Evolutionary conservation across 2,888 invertebrate species (phyloP).

Genomic region (Agonopterix subpropinquella): DNA sequence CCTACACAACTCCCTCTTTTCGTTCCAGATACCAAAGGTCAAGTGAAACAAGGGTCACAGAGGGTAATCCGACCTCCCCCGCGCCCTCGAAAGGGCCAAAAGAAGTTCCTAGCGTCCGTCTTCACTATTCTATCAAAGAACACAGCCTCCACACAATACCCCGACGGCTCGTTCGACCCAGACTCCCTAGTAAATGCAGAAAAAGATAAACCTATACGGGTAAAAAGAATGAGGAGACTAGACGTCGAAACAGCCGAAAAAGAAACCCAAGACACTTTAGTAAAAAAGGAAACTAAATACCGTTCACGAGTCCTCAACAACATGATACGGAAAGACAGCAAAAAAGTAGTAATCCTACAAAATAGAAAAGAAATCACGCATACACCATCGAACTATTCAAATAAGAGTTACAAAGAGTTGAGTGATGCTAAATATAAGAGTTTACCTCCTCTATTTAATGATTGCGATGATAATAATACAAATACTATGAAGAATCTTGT

Average conservation of each 20-base stretch:
- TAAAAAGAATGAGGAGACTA: background rate
- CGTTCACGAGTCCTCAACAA: background rate
- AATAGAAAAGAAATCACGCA: slow-evolving; percentile 30
- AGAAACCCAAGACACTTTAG: background rate
- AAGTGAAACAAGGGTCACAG: too few relatives aligned
- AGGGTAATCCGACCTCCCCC: slow-evolving; percentile 14
- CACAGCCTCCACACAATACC: slow-evolving; percentile 38
- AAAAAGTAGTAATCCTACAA: slow-evolving; percentile 28
- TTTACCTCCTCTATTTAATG: background rate
- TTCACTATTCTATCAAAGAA: slow-evolving; percentile 40
- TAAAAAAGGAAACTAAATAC: background rate
- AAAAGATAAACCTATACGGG: background rate
- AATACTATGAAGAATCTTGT: background rate
- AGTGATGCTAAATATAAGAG: background rate
- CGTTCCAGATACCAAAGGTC: too few relatives aligned
- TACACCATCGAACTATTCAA: slow-evolving; percentile 36
- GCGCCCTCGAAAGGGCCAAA: slow-evolving; percentile 23
- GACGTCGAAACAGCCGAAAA: background rate
- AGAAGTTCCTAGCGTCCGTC: slow-evolving; percentile 37
- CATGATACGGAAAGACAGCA: background rate
- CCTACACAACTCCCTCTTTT: too few relatives aligned
- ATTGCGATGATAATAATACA: background rate
- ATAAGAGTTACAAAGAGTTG: slow-evolving; percentile 12
- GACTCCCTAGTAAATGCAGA: too few relatives aligned
- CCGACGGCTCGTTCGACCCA: slow-evolving; percentile 15